Evolutionary conservation across 2,888 invertebrate genomes (phyloP), one percentile per base, ranked within the genome.

Genomic region (Polyploca ridens): DNA sequence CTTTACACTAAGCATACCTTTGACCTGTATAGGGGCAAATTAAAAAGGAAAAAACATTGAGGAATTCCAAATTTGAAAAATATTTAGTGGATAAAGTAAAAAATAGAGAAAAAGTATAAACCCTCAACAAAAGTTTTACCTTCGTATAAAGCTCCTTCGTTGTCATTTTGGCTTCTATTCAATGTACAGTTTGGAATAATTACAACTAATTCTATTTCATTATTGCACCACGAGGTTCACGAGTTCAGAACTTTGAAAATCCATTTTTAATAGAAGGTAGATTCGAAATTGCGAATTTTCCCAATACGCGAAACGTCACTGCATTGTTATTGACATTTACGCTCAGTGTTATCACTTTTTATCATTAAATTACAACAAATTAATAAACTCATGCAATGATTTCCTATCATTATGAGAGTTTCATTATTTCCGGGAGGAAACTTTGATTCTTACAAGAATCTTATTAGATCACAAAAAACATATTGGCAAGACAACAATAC

Each of bases 121-220:
- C 44, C 69, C 72, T 72, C 66, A 69, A 66, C 38, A 59, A 54
- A 41, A 66, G 71, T 71, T 76, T 86, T 90, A 94, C 94, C 94
- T 94, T 93, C 19, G 94, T 94, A 70, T 94, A 94, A 1, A 94
- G 82, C 82, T 94, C 94, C 84, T 94, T 94, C 65, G 94, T 94
- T 64, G 94, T 94, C 94, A 94, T 94, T 76, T 86, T 92, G 79
- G 65, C 74, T 66, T 54, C 54, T 74, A 73, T 71, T 72, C 66
- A 65, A 62, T 63, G 63, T 69, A 66, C 67, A 68, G 72, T 69
- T 69, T 71, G 69, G 71, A 75, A 64, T 69, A 68, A 77, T 70
- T 73, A 72, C 64, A 69, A 72, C 75, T 68, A 70, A 76, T 74
- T 67, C 78, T 70, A 76, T 78, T 82, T 88, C 87, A 90, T 87